phyloP scores from a whole-genome alignment of 2,113 vertebrate genomes.

The Anhinga anhinga region DNA sequence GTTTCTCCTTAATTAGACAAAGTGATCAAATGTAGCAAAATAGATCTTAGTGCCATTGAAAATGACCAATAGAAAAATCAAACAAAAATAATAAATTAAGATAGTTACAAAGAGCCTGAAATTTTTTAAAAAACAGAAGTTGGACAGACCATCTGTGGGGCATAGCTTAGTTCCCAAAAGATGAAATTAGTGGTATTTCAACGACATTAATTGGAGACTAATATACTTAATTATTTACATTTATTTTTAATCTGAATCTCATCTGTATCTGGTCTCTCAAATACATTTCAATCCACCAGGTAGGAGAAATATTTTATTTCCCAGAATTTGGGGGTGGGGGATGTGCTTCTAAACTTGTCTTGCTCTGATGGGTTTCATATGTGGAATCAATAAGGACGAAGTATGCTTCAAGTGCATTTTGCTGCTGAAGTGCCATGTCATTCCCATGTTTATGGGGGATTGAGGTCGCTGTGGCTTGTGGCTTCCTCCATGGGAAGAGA shows the following conservation, averaged over 20 bases:
- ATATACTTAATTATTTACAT: neutral
- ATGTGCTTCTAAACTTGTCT: neutral
- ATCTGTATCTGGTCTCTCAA: neutral
- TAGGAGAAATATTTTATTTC: neutral
- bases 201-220: neutral
- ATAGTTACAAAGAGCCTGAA: neutral
- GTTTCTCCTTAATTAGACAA: neutral
- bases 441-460: neutral
- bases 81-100: neutral
- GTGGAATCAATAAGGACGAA: neutral
- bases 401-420: neutral
- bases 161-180: neutral
- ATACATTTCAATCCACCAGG: accelerated
- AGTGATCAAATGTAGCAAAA: neutral
- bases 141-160: neutral
- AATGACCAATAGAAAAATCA: neutral
- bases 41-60: neutral
- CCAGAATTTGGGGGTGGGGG: neutral
- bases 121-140: neutral
- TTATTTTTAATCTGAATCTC: neutral
- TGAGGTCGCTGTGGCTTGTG: neutral
- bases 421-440: neutral
- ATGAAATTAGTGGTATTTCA: neutral
- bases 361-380: neutral
- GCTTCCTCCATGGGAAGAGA: neutral